phyloP scores from a whole-genome alignment of 2,113 vertebrate species.

The Mastomys natalensis region DNA sequence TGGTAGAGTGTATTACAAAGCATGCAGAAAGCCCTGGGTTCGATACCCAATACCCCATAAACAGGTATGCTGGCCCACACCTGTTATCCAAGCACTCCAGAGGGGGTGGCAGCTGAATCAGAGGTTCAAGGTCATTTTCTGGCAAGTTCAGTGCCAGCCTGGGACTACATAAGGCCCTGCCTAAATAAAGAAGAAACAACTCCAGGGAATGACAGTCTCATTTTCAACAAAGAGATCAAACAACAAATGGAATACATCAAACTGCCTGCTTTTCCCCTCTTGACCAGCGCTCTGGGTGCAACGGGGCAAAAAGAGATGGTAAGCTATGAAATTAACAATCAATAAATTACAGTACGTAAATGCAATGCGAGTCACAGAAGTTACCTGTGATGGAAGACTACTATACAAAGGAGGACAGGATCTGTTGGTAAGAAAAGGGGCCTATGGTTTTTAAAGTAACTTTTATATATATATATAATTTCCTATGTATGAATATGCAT shows the following conservation, averaged over 20 bases:
- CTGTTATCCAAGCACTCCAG: background rate
- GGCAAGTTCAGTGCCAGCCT: background rate
- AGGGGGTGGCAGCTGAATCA: background rate
- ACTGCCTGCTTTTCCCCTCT: background rate
- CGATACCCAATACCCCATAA: background rate
- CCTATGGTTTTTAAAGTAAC: background rate
- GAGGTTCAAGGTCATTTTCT: background rate
- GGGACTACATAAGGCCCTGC: background rate
- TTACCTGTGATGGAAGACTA: background rate
- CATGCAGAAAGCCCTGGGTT: background rate
- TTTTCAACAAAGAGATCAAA: background rate
- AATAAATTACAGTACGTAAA: background rate
- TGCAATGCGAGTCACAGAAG: background rate
- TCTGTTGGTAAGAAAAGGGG: background rate
- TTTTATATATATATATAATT: background rate
- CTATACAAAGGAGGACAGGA: background rate
- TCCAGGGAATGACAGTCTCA: background rate
- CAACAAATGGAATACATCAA: background rate
- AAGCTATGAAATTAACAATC: background rate
- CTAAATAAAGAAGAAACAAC: background rate
- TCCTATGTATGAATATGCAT: background rate
- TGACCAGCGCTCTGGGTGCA: background rate
- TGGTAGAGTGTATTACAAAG: background rate
- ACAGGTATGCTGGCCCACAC: too few relatives aligned
- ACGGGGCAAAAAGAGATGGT: background rate